phyloP scores from a whole-genome alignment of 2,113 vertebrate genomes.

The Phocoena phocoena region DNA sequence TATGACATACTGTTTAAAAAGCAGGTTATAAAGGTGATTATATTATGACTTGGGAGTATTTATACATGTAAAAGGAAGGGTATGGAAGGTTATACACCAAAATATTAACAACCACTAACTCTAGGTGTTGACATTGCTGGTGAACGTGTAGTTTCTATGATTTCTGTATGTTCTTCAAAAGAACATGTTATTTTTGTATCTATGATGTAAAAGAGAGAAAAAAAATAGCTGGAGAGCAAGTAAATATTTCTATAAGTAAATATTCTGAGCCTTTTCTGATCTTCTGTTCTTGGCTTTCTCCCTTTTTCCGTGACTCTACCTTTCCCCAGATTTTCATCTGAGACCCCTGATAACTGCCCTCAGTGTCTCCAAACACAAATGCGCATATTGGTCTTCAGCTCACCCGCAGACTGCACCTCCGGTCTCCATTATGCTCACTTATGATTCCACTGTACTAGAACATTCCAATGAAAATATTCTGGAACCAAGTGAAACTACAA shows the following conservation, averaged over 20 bases:
- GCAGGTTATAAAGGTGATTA: background rate
- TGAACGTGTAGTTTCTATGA: background rate
- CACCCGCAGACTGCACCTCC: background rate
- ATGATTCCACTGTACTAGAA: background rate
- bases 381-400: background rate
- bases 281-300: background rate
- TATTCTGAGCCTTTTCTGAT: background rate
- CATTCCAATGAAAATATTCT: background rate
- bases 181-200: background rate
- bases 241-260: background rate
- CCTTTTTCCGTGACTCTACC: background rate
- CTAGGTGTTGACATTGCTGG: background rate
- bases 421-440: background rate
- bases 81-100: background rate
- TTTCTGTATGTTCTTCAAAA: background rate
- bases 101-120: background rate
- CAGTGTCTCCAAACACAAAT: background rate
- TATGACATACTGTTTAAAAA: slow-evolving; percentile 8
- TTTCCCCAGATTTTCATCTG: background rate
- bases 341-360: background rate
- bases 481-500: background rate
- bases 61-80: background rate
- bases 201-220: background rate
- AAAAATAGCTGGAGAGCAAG: background rate
- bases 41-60: background rate